phyloP scores from a whole-genome alignment of 2,113 vertebrate species.

The Hemicordylus capensis region DNA sequence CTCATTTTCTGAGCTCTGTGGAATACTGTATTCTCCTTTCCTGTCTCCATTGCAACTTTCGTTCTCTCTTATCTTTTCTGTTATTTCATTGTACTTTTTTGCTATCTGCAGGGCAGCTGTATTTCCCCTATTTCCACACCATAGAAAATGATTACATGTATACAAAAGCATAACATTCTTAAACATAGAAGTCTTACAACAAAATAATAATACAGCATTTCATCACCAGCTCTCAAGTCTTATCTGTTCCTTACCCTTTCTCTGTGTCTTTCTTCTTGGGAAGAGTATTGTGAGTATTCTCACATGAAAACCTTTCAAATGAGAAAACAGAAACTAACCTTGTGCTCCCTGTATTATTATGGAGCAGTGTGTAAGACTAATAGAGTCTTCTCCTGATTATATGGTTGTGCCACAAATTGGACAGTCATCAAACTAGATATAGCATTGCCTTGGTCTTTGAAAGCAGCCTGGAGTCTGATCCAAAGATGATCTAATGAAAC shows the following conservation, averaged over 20 bases:
- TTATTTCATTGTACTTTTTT: not conserved
- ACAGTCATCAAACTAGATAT: not conserved
- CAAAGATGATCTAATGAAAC: not conserved
- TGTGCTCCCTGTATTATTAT: not conserved
- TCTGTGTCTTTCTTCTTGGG: not conserved
- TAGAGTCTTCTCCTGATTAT: too few relatives aligned
- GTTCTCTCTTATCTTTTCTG: not conserved
- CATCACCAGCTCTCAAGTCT: not conserved
- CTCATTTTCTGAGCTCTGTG: constrained; percentile 1
- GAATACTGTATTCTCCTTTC: not conserved
- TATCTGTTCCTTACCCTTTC: not conserved
- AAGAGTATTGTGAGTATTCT: not conserved
- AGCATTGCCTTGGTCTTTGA: not conserved
- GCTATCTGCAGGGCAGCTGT: not conserved
- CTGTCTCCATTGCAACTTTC: not conserved
- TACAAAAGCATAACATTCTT: not conserved
- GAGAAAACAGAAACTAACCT: not conserved
- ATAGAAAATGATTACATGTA: not conserved
- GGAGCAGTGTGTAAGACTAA: too few relatives aligned
- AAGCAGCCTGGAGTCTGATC: not conserved
- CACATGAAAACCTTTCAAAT: not conserved
- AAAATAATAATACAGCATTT: not conserved
- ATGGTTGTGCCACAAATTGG: too few relatives aligned
- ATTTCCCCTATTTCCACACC: not conserved
- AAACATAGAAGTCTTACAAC: not conserved